Evolutionary conservation across 1,140 invertebrate genomes (phyloP).

Genomic region (Calosoma granatense): DNA sequence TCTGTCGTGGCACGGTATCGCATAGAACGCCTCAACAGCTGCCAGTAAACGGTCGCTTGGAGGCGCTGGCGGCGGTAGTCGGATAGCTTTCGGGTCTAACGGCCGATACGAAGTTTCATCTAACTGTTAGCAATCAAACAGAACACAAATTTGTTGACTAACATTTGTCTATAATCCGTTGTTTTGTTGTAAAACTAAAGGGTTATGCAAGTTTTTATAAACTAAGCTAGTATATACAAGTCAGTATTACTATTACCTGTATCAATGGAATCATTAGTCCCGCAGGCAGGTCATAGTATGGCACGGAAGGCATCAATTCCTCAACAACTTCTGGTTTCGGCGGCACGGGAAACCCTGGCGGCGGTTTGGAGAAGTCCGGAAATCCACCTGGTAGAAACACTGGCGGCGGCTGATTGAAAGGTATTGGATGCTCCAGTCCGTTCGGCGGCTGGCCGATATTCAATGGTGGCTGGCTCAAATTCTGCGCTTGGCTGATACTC

Average conservation of each 20-base stretch:
- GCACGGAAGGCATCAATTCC: conserved; percentile 78
- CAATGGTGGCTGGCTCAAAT: neutral
- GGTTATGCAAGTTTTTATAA: conserved; percentile 4
- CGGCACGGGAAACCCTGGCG: conserved; percentile 61
- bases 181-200: conserved; percentile 1
- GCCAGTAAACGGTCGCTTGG: conserved; percentile 83
- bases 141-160: conserved; percentile 10
- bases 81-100: conserved; percentile 79
- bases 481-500: neutral
- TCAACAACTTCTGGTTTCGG: conserved; percentile 43
- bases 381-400: conserved; percentile 43
- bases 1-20: conserved; percentile 82
- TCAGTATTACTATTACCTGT: no score
- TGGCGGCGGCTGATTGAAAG: conserved; percentile 45
- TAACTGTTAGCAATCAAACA: conserved; percentile 34
- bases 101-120: conserved; percentile 86
- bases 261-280: conserved; percentile 91
- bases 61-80: conserved; percentile 85
- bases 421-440: conserved; percentile 20
- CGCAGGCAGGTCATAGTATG: conserved; percentile 93
- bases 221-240: no score
- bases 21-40: conserved; percentile 93
- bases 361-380: conserved; percentile 76
- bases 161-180: conserved; percentile 7
- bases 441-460: conserved; percentile 13